Evolutionary conservation across 2,888 invertebrate species (phyloP).

Genomic region (Chrysomela aeneicollis): DNA sequence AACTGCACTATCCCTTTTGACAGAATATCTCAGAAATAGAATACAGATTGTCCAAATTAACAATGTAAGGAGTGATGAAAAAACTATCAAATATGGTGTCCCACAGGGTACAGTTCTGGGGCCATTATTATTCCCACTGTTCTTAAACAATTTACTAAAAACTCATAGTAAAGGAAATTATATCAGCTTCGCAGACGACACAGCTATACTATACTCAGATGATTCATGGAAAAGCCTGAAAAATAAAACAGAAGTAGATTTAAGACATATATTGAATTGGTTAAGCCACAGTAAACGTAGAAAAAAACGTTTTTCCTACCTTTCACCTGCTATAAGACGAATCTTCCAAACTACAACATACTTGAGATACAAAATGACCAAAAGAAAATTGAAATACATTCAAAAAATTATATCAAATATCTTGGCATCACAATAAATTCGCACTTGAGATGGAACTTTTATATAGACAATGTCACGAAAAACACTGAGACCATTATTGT

Average conservation of each 20-base stretch:
- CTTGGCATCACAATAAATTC: slow-evolving; percentile 11
- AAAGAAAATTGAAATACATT: not conserved
- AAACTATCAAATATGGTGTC: not conserved
- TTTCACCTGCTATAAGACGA: not conserved
- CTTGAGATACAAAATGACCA: slow-evolving; percentile 1
- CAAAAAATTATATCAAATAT: slow-evolving; percentile 1
- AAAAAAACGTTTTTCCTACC: slow-evolving; percentile 6
- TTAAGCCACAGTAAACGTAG: slow-evolving; percentile 4
- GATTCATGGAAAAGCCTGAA: slow-evolving; percentile 6
- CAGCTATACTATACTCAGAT: not conserved
- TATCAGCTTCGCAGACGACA: slow-evolving; percentile 17
- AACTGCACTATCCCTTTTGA: too few relatives aligned
- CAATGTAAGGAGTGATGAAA: not conserved
- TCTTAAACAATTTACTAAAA: not conserved
- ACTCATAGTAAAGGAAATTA: not conserved
- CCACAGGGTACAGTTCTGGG: not conserved
- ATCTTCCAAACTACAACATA: not conserved
- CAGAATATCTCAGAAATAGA: too few relatives aligned
- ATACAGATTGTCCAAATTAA: too few relatives aligned
- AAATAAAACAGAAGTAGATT: not conserved
- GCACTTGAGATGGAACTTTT: slow-evolving; percentile 8
- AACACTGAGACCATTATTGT: not conserved
- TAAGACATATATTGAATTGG: not conserved
- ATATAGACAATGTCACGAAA: not conserved
- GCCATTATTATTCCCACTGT: slow-evolving; percentile 3